Percentiles rank a stretch among this genome's conserved stretches.
phyloP scores from a whole-genome alignment of 2,113 vertebrate species.

The Periophthalmus modestus region DNA sequence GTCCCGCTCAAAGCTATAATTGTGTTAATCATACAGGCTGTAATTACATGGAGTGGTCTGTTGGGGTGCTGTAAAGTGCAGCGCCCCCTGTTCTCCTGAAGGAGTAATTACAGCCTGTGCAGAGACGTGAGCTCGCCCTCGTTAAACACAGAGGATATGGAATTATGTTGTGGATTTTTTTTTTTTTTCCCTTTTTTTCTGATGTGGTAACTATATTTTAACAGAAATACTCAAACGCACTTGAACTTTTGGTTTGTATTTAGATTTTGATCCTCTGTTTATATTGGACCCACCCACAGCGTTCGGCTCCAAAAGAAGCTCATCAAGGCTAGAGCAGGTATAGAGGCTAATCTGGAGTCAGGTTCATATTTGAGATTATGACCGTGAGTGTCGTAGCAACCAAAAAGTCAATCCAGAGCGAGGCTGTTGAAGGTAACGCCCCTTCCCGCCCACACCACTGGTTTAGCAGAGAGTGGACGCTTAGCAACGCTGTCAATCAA shows the following conservation, averaged over 20 bases:
- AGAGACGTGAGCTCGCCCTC: neutral
- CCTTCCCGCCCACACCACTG: too few species aligned
- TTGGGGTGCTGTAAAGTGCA: neutral
- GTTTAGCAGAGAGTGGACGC: too few species aligned
- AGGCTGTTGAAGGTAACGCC: too few species aligned
- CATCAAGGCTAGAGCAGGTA: too few species aligned
- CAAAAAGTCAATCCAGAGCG: too few species aligned
- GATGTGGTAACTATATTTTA: neutral
- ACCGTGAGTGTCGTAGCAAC: too few species aligned
- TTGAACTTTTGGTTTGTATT: neutral
- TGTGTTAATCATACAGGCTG: neutral
- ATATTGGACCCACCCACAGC: neutral
- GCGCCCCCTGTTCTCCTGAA: constrained; percentile 6
- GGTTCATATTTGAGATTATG: too few species aligned
- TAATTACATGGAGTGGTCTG: constrained; percentile 1
- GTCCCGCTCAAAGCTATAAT: neutral
- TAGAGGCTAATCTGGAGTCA: too few species aligned
- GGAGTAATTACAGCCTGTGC: constrained; percentile 11
- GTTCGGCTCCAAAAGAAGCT: too few species aligned
- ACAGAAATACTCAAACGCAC: neutral
- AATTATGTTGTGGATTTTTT: neutral
- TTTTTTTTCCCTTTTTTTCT: neutral
- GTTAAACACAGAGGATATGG: neutral
- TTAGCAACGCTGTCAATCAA: too few species aligned
- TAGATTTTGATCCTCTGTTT: neutral